These are phyloP conservation scores for Ichneumon xanthorius DNA, from an alignment of 2,888 invertebrate genomes.

Conservation along the genomic window DNA sequence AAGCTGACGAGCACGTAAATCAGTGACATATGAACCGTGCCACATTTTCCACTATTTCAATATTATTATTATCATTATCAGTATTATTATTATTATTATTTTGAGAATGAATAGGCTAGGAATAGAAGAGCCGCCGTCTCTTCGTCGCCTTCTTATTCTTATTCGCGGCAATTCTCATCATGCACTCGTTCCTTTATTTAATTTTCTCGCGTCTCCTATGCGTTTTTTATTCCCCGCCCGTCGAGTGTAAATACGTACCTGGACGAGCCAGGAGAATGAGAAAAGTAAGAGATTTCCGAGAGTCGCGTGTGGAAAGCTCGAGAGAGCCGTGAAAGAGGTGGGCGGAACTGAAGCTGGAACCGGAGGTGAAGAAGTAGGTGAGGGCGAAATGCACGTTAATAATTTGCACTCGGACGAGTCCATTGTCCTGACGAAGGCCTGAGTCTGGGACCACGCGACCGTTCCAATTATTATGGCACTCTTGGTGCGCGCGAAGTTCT, in stretches of 20 bases:
- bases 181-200: conserved; percentile 15
- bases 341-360: conserved; percentile 22
- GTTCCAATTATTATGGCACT: conserved; percentile 83
- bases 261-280: conserved; percentile 36
- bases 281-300: conserved; percentile 68
- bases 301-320: conserved; percentile 57
- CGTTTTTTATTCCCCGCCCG: conserved; percentile 61
- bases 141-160: not conserved
- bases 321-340: conserved; percentile 52
- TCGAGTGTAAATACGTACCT: conserved; percentile 58
- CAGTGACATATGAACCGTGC: no score
- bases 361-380: conserved; percentile 51
- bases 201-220: conserved; percentile 43
- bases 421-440: conserved; percentile 78
- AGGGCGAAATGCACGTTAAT: conserved; percentile 79
- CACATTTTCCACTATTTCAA: not conserved
- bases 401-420: conserved; percentile 83
- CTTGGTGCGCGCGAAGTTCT: conserved; percentile 71
- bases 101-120: conserved; percentile 4
- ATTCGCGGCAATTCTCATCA: conserved; percentile 5
- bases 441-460: conserved; percentile 79
- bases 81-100: conserved; percentile 3
- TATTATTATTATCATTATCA: conserved; percentile 3
- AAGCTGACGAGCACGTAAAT: not conserved
- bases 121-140: not conserved